Conservation (phyloP, 1,140 invertebrate genomes). For the Camponotus vicinus region DNA sequence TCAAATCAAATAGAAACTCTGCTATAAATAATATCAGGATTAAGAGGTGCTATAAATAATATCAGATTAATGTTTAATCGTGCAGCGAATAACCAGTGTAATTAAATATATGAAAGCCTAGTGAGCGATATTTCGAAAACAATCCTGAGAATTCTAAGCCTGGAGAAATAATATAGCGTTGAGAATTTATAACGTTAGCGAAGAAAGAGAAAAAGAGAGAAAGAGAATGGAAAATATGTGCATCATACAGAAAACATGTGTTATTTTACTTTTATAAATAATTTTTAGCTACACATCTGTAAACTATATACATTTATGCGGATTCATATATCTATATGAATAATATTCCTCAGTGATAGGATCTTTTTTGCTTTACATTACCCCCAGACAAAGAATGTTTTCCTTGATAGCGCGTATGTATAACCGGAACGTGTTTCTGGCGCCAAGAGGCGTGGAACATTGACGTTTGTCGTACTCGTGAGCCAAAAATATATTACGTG, state of each 20-base stretch:
- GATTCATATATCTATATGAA: background rate
- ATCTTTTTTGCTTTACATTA: background rate
- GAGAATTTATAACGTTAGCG: conserved; percentile 22
- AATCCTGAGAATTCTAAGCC: conserved; percentile 24
- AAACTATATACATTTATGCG: background rate
- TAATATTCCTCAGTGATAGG: background rate
- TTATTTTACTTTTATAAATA: conserved; percentile 22
- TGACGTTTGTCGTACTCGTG: conserved; percentile 32
- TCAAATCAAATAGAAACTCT: background rate
- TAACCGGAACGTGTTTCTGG: conserved; percentile 14
- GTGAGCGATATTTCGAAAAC: conserved; percentile 50
- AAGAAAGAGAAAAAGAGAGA: background rate
- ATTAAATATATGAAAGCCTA: conserved; percentile 38
- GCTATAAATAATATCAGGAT: background rate
- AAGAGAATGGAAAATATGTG: background rate
- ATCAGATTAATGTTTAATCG: background rate
- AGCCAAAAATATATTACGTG: conserved; percentile 53
- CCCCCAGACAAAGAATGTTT: background rate
- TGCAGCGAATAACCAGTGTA: conserved; percentile 9
- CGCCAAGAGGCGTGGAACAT: conserved; percentile 28
- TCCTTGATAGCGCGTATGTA: background rate
- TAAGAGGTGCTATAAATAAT: background rate
- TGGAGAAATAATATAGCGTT: background rate
- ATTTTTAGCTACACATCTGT: background rate
- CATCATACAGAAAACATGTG: background rate